Percentiles rank a stretch among this genome's conserved stretches.
Evolutionary conservation across 2,113 vertebrate genomes (phyloP).

Genomic region (Antigone vipio): DNA sequence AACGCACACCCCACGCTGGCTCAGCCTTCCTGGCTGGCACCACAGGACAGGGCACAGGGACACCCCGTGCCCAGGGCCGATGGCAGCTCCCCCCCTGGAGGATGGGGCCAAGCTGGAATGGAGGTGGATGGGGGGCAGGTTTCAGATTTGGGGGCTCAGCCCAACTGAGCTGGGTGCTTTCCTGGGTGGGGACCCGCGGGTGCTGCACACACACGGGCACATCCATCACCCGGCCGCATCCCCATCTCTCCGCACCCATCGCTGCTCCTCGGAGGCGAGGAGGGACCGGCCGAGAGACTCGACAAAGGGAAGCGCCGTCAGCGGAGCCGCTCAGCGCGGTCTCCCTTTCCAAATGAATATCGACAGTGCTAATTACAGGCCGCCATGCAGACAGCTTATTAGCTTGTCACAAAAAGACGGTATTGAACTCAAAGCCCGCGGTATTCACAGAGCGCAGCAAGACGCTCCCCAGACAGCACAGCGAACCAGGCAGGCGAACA

Average conservation of each 20-base stretch:
- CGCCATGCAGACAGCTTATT: conserved; percentile 62
- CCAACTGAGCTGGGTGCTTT: neutral
- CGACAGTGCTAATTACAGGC: conserved; percentile 64
- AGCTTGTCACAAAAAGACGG: conserved; percentile 50
- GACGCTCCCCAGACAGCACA: conserved; percentile 69
- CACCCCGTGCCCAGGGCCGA: fast-evolving
- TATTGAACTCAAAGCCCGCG: conserved; percentile 25
- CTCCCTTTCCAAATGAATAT: conserved; percentile 57
- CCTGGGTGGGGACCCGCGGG: fast-evolving
- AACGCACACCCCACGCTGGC: fast-evolving
- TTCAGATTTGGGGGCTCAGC: neutral
- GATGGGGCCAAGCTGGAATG: fast-evolving
- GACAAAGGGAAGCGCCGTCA: neutral
- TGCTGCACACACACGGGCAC: fast-evolving
- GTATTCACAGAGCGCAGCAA: conserved; percentile 65
- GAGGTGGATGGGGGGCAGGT: neutral
- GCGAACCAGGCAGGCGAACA: conserved; percentile 58
- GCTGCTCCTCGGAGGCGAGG: neutral
- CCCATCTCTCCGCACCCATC: neutral
- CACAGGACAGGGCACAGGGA: neutral
- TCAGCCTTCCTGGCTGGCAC: neutral
- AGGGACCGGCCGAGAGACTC: neutral
- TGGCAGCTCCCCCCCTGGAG: neutral
- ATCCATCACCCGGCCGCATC: fast-evolving
- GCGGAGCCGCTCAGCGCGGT: neutral